Evolutionary conservation across 2,797 vertebrate genomes (phyloP), one percentile per base, ranked within the genome.

Genomic region (Cossypha caffra): DNA sequence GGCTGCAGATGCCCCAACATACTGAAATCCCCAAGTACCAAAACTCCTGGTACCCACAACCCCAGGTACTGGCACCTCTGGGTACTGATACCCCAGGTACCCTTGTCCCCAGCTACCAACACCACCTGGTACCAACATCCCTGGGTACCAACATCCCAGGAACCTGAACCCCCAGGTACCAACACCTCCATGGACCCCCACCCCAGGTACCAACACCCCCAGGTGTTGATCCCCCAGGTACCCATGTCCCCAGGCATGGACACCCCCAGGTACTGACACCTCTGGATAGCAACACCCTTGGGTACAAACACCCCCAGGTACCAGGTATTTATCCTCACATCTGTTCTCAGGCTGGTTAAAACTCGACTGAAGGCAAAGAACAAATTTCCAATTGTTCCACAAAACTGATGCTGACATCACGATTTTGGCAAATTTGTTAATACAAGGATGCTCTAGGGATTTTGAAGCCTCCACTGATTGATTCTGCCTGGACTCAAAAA

Each of bases 261-360:
- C 28, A 51, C 7, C 11, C 25, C 26, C 17, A 10, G 28, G 19
- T 33, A 26, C 13, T 16, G 24, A 29, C 9, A 37, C 33, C 13
- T 13, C n/a, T 37, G 24, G 25, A 3, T 17, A 40, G 2, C 1
- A 0, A 21, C 5, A 18, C 9, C 42, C 29, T n/a, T 5, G 11
- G 33, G 24, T n/a, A 37, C 18, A 9, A 7, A 12, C 11, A 66
- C 3, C 55, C 66, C 9, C 11, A 23, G 24, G 20, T 35, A 18
- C 31, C n/a, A 63, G 4, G 31, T 31, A 31, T 25, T 47, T 20
- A 35, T 48, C 21, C 52, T 35, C 58, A 47, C 18, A 3, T 47
- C 33, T 72, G 31, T 59, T 9, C 18, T 59, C 31, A 37, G 26
- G 2, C 5, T 52, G 29, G 25, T 11, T 58, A 33, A 42, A 58